Conservation (phyloP, 2,888 invertebrate species). For the Frankliniella intonsa region DNA sequence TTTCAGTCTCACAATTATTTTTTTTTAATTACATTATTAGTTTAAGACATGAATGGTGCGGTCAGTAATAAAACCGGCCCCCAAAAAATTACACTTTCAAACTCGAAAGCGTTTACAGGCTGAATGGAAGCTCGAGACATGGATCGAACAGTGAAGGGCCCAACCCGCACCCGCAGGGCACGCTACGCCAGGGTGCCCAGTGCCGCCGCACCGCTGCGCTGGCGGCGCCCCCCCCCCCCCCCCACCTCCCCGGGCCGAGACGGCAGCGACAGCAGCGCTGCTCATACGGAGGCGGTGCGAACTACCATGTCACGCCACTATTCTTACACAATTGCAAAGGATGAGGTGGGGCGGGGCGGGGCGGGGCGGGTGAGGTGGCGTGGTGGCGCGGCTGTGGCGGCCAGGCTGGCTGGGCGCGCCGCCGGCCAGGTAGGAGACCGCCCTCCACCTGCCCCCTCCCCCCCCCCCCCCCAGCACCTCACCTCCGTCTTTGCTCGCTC, state of each 20-base stretch:
- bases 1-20: too few relatives aligned
- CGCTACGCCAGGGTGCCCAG: background rate
- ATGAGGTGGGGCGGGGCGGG: background rate
- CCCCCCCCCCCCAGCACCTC: background rate
- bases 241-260: too few relatives aligned
- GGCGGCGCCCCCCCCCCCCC: too few relatives aligned
- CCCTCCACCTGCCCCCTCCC: background rate
- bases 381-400: background rate
- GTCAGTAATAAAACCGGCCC: too few relatives aligned
- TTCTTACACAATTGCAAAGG: conserved; percentile 26
- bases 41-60: too few relatives aligned
- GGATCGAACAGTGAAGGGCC: too few relatives aligned
- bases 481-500: too few relatives aligned
- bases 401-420: background rate
- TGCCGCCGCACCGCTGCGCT: background rate
- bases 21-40: too few relatives aligned
- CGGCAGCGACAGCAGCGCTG: background rate
- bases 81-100: too few relatives aligned
- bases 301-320: conserved; percentile 26
- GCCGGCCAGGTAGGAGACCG: background rate
- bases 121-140: too few relatives aligned
- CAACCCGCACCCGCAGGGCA: too few relatives aligned
- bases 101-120: too few relatives aligned
- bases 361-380: background rate
- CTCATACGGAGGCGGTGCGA: background rate